Evolutionary conservation across 2,797 vertebrate species (phyloP), one percentile per base, ranked within the genome.

Genomic region (Petrocephalus schoutedeni): DNA sequence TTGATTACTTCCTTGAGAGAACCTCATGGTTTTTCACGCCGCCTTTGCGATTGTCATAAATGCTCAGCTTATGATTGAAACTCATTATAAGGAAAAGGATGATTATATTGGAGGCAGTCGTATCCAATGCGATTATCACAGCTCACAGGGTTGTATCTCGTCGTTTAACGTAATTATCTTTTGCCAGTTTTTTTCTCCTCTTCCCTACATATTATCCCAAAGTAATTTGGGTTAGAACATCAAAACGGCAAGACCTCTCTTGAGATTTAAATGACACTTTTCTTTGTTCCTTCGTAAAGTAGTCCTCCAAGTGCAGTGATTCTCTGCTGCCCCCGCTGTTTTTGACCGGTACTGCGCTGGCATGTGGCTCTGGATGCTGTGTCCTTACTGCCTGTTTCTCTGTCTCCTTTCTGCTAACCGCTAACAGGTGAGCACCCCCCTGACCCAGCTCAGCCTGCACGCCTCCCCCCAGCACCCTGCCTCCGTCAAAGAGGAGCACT

Each of bases 401-500:
- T 83, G 41, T 53, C n/a, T n/a, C 49, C 16, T 82, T 53, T 82
- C 45, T 82, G 45, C 77, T 53, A 45, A 23, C 80, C 16, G 32
- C 54, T 45, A n/a, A 67, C 59, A 94, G 95, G 92, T 97, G 91
- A 96, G 94, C 0, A 96, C 96, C 0, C 96, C 97, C 7, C 91
- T 96, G 88, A 95, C 94, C 45, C 96, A 96, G 92, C 93, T 96
- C 64, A 95, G 93, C 86, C 93, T 96, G 80, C 96, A 95, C 89
- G 90, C 95, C 0, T 95, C 95, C 1, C 94, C 96, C 1, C 93
- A 92, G 54, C 95, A 94, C 6, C 51, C 89, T 0, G 9, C 82
- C 32, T 74, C 82, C 84, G 94, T 97, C 89, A 98, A 97, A 91
- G 96, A 97, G 64, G 97, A 98, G 90, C 92, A 90, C n/a, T 91